Percentiles rank a stretch among this genome's conserved stretches.
These are phyloP conservation scores for Drosophila sp. DNA, from an alignment of 1,140 invertebrate genomes.

Conservation along the genomic window DNA sequence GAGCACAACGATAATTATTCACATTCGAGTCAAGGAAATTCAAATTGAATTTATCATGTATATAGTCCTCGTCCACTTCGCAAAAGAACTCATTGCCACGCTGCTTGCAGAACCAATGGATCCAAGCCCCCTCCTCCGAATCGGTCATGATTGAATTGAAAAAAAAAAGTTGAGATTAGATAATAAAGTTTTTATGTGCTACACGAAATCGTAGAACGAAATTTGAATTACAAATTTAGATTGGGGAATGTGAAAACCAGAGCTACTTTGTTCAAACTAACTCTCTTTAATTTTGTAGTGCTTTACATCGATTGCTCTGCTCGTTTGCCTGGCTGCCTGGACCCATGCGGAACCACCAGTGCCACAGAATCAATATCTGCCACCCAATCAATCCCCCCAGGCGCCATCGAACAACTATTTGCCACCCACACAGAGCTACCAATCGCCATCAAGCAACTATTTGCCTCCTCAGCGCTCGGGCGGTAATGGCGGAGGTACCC, in stretches of 20 bases:
- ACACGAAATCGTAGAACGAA: too few relatives aligned
- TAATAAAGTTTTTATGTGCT: neutral
- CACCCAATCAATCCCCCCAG: conserved; percentile 83
- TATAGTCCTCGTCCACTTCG: conserved; percentile 67
- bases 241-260: neutral
- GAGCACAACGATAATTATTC: conserved; percentile 60
- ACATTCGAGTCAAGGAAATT: conserved; percentile 67
- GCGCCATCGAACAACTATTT: conserved; percentile 78
- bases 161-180: neutral
- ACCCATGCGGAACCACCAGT: conserved; percentile 83
- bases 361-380: conserved; percentile 85
- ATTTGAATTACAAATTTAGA: too few relatives aligned
- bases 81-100: conserved; percentile 74
- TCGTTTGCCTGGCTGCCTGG: conserved; percentile 75
- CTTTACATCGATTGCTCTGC: conserved; percentile 79
- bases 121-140: conserved; percentile 66
- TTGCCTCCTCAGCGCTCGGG: conserved; percentile 71
- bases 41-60: conserved; percentile 70
- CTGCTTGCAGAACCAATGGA: conserved; percentile 71
- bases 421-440: conserved; percentile 73
- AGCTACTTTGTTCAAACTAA: neutral
- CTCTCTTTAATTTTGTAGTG: conserved; percentile 37
- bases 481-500: conserved; percentile 55
- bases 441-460: conserved; percentile 74
- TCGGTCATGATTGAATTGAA: conserved; percentile 48